Evolutionary conservation across 2,113 vertebrate genomes (phyloP), one percentile per base, ranked within the genome.

Genomic region (Notothenia coriiceps): DNA sequence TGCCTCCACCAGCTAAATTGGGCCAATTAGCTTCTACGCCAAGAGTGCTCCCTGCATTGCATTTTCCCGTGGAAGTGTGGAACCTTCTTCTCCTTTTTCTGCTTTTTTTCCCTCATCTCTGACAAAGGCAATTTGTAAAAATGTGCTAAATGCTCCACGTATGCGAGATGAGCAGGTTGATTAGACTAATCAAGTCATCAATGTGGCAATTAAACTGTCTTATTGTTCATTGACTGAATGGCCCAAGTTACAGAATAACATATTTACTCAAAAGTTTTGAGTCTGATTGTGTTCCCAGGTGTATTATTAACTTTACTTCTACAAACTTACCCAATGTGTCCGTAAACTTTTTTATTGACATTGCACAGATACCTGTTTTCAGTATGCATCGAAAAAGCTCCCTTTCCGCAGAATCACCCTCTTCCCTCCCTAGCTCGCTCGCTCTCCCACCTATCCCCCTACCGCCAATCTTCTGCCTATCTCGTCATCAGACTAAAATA

Each of bases 401-500:
- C 49, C 70, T 62, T 74, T 70, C 63, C 35, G 25, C 73, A 68
- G 40, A 70, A 57, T 74, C 81, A 57, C n/a, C 80, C 75, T 52
- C 72, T 66, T 29, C 43, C 59, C 56, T 46, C 29, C 49, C 67
- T 4, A 29, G 29, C 29, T 66, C 56, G 25, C 71, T 74, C 64
- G 3, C 60, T 64, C 87, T 62, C 46, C 69, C 72, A 51, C 80
- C 51, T 57, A 67, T 35, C 75, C 61, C 54, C 29, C 73, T 83
- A 77, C 80, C 62, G 61, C 79, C 85, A 78, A 84, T 88, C 87
- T 69, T 77, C 80, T 80, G 79, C 78, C 85, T 74, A 88, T 89
- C 86, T 86, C 56, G 9, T 70, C 84, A 86, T 91, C 89, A 68
- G 87, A 90, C 86, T 85, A 87, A 93, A 93, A 93, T 92, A 91